Conservation (phyloP, 2,888 invertebrate genomes). For the Lithophane socia region DNA sequence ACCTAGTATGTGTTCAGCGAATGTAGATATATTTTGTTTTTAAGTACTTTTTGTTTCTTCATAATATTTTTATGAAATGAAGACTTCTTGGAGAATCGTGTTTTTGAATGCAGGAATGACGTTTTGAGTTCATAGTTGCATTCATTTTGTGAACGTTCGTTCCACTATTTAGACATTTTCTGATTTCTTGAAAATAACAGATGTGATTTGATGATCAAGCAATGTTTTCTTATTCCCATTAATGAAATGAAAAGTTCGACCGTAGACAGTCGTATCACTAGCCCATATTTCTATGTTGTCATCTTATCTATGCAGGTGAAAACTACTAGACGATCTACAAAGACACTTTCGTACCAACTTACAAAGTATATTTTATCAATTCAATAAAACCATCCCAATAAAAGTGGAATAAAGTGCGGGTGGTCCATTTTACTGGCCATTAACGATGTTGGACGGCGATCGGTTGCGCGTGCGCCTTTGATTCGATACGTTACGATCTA, state of each 20-base stretch:
- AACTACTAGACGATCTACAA: not conserved
- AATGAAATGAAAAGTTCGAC: too few species aligned
- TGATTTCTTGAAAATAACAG: too few species aligned
- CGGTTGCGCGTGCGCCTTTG: constrained; percentile 64
- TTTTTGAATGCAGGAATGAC: not conserved
- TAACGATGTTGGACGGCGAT: constrained; percentile 66
- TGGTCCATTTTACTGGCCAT: constrained; percentile 77
- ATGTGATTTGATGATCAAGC: not conserved
- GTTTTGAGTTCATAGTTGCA: not conserved
- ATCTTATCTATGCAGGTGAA: not conserved
- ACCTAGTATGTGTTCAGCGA: constrained; percentile 27
- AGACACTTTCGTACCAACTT: constrained; percentile 2
- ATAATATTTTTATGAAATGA: constrained; percentile 5
- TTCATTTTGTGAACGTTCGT: not conserved
- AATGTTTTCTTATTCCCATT: too few species aligned
- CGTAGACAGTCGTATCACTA: too few species aligned
- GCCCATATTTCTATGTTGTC: too few species aligned
- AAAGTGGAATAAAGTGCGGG: constrained; percentile 66
- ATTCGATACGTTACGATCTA: constrained; percentile 68
- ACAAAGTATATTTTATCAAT: constrained; percentile 39
- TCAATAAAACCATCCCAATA: constrained; percentile 53
- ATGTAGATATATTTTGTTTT: constrained; percentile 23
- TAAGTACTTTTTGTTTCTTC: constrained; percentile 17
- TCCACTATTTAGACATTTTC: not conserved
- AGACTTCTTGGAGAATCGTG: not conserved